Percentiles rank a stretch among this genome's conserved stretches.
Conservation (phyloP, 2,888 invertebrate genomes). For the Agrenia bidenticulata region DNA sequence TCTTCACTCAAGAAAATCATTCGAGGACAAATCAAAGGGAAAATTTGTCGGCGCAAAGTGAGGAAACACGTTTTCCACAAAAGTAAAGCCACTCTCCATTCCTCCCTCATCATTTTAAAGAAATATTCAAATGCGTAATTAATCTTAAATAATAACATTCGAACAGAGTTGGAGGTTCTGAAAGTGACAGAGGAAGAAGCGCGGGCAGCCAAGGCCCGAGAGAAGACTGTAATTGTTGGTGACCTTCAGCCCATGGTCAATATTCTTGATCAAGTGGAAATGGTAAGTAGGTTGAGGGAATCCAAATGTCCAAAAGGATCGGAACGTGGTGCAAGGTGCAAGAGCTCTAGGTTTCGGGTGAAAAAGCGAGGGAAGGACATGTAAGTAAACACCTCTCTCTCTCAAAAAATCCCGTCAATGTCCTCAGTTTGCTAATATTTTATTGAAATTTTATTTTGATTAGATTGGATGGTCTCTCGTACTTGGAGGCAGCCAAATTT, state of each 20-base stretch:
- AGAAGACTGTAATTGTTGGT: conserved; percentile 42
- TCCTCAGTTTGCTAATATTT: too few relatives aligned
- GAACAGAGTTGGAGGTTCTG: conserved; percentile 33
- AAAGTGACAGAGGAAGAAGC: conserved; percentile 23
- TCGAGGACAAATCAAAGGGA: too few relatives aligned
- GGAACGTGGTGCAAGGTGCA: neutral
- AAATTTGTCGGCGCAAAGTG: too few relatives aligned
- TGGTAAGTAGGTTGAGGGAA: neutral
- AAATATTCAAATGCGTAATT: too few relatives aligned
- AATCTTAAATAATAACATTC: too few relatives aligned
- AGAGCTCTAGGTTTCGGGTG: conserved; percentile 23
- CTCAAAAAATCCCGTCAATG: too few relatives aligned
- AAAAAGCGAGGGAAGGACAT: conserved; percentile 33
- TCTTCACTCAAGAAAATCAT: too few relatives aligned
- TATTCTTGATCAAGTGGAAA: conserved; percentile 20
- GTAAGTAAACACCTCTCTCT: conserved; percentile 17
- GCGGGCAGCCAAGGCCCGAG: conserved; percentile 22
- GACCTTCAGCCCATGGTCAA: conserved; percentile 33
- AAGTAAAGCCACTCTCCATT: too few relatives aligned
- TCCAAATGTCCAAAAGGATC: neutral
- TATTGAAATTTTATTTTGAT: neutral
- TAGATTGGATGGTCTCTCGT: conserved; percentile 2
- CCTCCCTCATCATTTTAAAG: too few relatives aligned
- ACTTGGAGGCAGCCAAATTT: neutral
- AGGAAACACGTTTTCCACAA: too few relatives aligned